phyloP scores from a whole-genome alignment of 1,140 invertebrate genomes.

The Zophobas atratus region DNA sequence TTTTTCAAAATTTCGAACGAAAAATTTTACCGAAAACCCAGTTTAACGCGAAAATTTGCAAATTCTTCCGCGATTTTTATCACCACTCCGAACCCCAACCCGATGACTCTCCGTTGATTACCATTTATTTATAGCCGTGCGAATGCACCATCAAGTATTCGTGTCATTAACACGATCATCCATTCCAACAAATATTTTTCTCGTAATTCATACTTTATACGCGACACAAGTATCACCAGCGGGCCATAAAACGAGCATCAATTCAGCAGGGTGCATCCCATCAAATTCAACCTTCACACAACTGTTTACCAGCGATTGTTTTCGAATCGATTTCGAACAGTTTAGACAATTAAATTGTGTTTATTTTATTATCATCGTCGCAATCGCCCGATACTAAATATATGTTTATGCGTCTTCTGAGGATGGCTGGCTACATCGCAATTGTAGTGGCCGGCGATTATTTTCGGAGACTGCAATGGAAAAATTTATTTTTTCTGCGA shows the following conservation, averaged over 20 bases:
- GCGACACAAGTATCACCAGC: not conserved
- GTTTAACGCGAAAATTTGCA: too few species aligned
- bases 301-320: conserved; percentile 15
- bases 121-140: conserved; percentile 13
- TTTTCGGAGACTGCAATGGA: not conserved
- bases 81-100: too few species aligned
- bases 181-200: not conserved
- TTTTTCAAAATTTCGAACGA: too few species aligned
- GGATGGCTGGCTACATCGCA: conserved; percentile 14
- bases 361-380: conserved; percentile 13
- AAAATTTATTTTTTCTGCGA: not conserved
- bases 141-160: conserved; percentile 8
- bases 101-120: not conserved
- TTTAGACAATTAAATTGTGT: conserved; percentile 38
- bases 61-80: too few species aligned
- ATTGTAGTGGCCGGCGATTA: conserved; percentile 21
- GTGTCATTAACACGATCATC: conserved; percentile 19
- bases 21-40: too few species aligned
- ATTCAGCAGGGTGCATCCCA: too few species aligned
- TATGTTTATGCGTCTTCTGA: conserved; percentile 20
- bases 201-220: not conserved
- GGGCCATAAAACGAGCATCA: not conserved
- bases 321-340: not conserved
- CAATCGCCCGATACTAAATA: not conserved
- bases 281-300: not conserved